Conservation (phyloP, 1,140 invertebrate genomes). For the Drosophila tropicalis region DNA sequence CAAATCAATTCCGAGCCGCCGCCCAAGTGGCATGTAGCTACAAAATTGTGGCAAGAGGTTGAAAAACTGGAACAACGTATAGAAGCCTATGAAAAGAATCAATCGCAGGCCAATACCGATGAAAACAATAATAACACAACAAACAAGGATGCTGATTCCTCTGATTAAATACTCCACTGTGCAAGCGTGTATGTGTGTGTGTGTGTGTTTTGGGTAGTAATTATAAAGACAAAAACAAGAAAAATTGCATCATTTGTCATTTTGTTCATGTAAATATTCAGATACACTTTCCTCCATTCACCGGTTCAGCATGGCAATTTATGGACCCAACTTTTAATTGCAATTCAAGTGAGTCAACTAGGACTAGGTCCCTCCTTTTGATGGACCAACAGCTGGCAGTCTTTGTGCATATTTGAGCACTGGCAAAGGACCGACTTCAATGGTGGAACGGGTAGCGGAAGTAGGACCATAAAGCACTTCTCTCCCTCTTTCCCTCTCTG, state of each 20-base stretch:
- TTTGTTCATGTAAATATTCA: neutral
- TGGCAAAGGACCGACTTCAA: constrained; percentile 3
- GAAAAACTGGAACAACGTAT: constrained; percentile 27
- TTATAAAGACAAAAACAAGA: no score
- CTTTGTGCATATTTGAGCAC: constrained; percentile 69
- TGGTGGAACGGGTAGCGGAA: no score
- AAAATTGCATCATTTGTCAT: neutral
- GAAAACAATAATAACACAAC: no score
- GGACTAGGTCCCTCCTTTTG: constrained; percentile 37
- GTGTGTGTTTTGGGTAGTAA: no score
- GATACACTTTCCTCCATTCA: neutral
- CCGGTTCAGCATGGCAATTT: constrained; percentile 4
- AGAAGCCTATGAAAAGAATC: neutral
- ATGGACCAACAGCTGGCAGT: constrained; percentile 31
- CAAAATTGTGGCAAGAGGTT: constrained; percentile 39
- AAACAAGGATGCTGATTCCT: neutral
- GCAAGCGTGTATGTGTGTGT: no score
- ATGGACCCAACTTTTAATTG: constrained; percentile 54
- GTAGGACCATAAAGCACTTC: no score
- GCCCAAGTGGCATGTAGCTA: constrained; percentile 23
- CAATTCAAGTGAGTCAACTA: constrained; percentile 41
- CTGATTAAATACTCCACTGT: neutral
- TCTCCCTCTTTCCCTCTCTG: constrained; percentile 16
- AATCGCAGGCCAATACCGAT: no score
- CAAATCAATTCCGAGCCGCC: constrained; percentile 28